A percentile compares a stretch with the other conserved stretches of the same genome.
phyloP scores from a whole-genome alignment of 2,113 vertebrate genomes.

The Oxyura jamaicensis region DNA sequence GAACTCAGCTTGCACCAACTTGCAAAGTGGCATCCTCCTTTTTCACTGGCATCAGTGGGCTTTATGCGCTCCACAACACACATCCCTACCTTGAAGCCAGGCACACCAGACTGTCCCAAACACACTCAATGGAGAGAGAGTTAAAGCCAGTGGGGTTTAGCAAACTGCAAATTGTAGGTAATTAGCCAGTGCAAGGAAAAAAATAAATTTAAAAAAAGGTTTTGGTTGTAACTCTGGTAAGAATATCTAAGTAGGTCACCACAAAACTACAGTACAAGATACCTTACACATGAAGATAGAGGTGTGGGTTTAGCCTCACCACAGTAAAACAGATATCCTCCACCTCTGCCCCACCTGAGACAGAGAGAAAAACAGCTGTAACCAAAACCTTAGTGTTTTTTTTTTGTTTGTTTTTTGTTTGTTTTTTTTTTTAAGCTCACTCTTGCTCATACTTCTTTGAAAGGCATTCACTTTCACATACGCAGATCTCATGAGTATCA shows the following conservation, averaged over 20 bases:
- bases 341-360: not conserved
- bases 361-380: not conserved
- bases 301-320: not conserved
- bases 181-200: not conserved
- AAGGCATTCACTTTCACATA: not conserved
- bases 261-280: constrained; percentile 10
- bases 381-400: not conserved
- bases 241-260: constrained; percentile 10
- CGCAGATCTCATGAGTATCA: not conserved
- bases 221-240: not conserved
- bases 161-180: not conserved
- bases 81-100: not conserved
- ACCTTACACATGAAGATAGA: too few species aligned
- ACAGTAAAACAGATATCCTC: not conserved
- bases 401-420: too few species aligned
- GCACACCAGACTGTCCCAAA: not conserved
- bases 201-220: not conserved
- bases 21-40: not conserved
- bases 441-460: rapidly evolving
- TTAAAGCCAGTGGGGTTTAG: not conserved
- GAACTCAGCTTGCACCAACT: not conserved
- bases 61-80: not conserved
- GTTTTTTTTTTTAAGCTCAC: not conserved
- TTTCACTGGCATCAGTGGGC: not conserved
- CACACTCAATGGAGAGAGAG: not conserved